Evolutionary conservation across 2,797 vertebrate species (phyloP).

Genomic region (Tokudaia tokunoshimensis): DNA sequence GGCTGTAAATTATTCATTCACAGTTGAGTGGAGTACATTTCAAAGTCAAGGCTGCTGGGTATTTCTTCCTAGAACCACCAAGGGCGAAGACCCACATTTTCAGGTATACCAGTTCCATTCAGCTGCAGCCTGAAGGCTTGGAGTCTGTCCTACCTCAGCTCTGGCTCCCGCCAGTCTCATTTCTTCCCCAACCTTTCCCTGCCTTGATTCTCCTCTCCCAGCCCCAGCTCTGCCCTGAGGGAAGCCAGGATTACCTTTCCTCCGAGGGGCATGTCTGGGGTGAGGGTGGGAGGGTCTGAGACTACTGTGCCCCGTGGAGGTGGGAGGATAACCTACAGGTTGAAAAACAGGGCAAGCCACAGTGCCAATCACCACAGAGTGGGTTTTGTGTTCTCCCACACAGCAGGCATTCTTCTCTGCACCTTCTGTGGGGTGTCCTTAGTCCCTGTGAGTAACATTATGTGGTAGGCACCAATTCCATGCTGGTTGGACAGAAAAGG

Average conservation of each 20-base stretch:
- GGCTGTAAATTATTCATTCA: constrained; percentile 68
- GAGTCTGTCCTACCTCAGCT: background rate
- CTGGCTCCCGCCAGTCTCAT: background rate
- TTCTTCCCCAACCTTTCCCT: background rate
- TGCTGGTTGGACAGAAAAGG: background rate
- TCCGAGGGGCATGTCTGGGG: background rate
- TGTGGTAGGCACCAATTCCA: background rate
- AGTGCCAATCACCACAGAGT: background rate
- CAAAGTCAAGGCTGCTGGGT: constrained; percentile 61
- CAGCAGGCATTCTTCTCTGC: background rate
- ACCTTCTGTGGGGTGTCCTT: background rate
- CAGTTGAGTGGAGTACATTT: constrained; percentile 63
- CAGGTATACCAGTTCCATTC: background rate
- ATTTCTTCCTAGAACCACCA: constrained; percentile 47
- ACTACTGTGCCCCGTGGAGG: background rate
- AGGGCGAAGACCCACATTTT: constrained; percentile 46
- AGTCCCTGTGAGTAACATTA: background rate
- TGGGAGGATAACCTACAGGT: background rate
- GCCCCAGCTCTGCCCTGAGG: background rate
- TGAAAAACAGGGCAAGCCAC: background rate
- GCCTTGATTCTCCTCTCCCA: background rate
- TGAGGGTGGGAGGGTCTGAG: background rate
- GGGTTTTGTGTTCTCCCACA: rapidly evolving
- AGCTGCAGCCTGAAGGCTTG: background rate
- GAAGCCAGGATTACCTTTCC: background rate